Base-by-base conservation (phyloP, 1,140 invertebrate genomes). In the Choristoneura fumiferana region DNA sequence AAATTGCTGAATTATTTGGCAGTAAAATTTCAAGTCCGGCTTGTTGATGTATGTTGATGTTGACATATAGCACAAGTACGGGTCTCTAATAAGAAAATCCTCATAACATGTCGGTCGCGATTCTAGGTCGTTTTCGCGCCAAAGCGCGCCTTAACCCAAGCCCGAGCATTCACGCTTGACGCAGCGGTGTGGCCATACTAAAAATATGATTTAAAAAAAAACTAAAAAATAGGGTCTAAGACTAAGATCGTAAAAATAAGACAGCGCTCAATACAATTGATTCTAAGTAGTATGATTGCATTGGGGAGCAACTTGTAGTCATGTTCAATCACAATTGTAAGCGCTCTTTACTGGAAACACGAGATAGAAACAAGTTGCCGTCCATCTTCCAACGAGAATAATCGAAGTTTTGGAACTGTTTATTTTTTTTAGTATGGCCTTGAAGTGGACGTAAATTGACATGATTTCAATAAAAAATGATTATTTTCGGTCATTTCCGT, bases 131-230 rank as follows among this genome's bases (percentile, higher is more conserved):
- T 60, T 35, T 34, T 61, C 63, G 74, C 76, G 76, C 67, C 29
- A 17, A 38, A 22, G 76, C 73, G 74, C 72, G 69, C 83, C 82
- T 54, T 77, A 85, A 85, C 85, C 84, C 81, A 88, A 86, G 83
- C 83, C 85, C 85, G 83, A 84, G 74, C 85, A 88, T 88, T 88
- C 85, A 85, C 83, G 85, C 85, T 79, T 76, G 79, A 85, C 81
- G 77, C 63, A 71, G 80, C 57, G 61, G 68, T 83, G 73, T 63
- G 66, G 63, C 61, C 69, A 72, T 68, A 57, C 62, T 70, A 60
- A 65, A 62, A 59, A 40, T 9, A 17, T 55, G 13, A 15, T 10
- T 10, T 59, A 33, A 9, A 53, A 45, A 62, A 53, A 58, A 3
- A 39, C 18, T 38, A n/a, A 15, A 38, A 43, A 29, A 29, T n/a